Evolutionary conservation across 2,888 invertebrate species (phyloP), one percentile per base, ranked within the genome.

Genomic region (Entomobrya proxima): DNA sequence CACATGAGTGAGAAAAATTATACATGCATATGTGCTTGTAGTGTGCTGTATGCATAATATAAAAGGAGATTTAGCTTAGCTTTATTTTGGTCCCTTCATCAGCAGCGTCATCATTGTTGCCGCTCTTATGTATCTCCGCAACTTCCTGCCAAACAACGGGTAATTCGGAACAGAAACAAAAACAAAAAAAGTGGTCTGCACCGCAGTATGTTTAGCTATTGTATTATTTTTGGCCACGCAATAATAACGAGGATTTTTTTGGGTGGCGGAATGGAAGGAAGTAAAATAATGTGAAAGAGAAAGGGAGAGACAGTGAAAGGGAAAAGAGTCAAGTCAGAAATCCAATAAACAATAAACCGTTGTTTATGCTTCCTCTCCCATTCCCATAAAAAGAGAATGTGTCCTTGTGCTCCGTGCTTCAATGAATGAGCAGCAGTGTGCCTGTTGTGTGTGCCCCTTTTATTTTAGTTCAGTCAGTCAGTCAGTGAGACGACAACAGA

Each of bases 341-440:
- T 81, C 81, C 81, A 81, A 81, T 81, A 81, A 81, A 81, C 81
- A 81, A 81, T 81, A 81, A 81, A 81, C 81, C 81, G 72, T 81
- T 81, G 81, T 81, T 81, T 81, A 81, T 81, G 81, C 74, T 81
- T 74, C 61, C 81, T 61, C n/a, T 52, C 75, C 64, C 83, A 64
- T 67, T 83, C 83, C 74, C 83, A 83, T 76, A 76, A 83, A 83
- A 83, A 44, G 24, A 47, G 30, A 83, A 76, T 35, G 52, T 32
- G 67, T 55, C 76, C 83, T 76, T 83, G 64, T 67, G 44, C 18
- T n/a, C 24, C 21, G 40, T 32, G 21, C 24, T 75, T 27, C 52
- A 50, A 52, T 52, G 75, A 75, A 52, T 52, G 52, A 52, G 18
- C 52, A n/a, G n/a, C n/a, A n/a, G 35, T 13, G 21, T 32, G 13